These are phyloP conservation scores for Diachasma alloeum DNA, from an alignment of 1,140 invertebrate species.

Conservation along the genomic window DNA sequence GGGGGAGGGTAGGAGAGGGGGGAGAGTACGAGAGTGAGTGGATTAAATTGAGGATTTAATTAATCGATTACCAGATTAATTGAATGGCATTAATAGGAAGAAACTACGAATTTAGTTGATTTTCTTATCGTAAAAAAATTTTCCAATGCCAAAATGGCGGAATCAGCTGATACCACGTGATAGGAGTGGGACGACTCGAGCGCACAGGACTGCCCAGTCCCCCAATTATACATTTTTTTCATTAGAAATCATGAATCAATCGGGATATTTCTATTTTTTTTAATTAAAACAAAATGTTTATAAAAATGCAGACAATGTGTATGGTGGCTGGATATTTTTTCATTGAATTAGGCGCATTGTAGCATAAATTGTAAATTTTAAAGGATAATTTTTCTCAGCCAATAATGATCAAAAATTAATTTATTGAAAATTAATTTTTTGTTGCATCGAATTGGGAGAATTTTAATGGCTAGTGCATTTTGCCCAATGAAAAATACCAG, in stretches of 20 bases:
- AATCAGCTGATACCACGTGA: background rate
- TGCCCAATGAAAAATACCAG: background rate
- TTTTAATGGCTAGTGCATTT: too few species aligned
- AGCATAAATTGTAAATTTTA: background rate
- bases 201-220: background rate
- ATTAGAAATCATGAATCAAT: background rate
- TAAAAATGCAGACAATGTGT: slow-evolving; percentile 66
- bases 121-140: background rate
- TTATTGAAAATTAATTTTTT: background rate
- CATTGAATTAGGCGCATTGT: slow-evolving; percentile 41
- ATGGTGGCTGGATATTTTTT: slow-evolving; percentile 62
- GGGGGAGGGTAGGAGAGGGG: slow-evolving; percentile 2
- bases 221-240: background rate
- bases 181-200: background rate
- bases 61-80: background rate
- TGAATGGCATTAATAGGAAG: too few species aligned
- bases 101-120: too few species aligned
- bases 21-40: slow-evolving; percentile 8
- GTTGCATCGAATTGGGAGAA: too few species aligned
- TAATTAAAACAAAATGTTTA: slow-evolving; percentile 23
- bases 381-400: background rate
- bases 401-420: background rate
- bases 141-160: background rate
- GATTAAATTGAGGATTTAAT: background rate
- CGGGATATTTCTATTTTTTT: background rate